A percentile compares a stretch with the other conserved stretches of the same genome.
phyloP scores from a whole-genome alignment of 2,113 vertebrate species.

The Colaptes auratus region DNA sequence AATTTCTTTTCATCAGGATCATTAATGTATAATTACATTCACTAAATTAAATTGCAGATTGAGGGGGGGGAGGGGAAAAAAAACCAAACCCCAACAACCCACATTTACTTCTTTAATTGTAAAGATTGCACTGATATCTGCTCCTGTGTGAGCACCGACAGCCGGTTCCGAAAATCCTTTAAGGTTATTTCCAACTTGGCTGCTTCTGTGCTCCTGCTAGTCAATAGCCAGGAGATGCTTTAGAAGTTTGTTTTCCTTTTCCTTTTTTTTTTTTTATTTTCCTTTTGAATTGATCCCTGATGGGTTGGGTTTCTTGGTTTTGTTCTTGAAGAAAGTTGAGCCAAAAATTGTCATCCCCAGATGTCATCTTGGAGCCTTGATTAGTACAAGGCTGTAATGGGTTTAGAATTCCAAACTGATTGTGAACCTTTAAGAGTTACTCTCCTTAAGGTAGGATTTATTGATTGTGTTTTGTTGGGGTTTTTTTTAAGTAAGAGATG shows the following conservation, averaged over 20 bases:
- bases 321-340: neutral
- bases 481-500: neutral
- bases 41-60: neutral
- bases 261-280: neutral
- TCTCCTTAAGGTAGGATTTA: neutral
- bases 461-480: no score
- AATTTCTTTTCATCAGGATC: neutral
- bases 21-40: slow-evolving; percentile 23
- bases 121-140: neutral
- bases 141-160: neutral
- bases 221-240: neutral
- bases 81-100: neutral
- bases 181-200: neutral
- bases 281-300: neutral
- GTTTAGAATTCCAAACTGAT: neutral
- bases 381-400: neutral
- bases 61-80: neutral
- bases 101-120: neutral
- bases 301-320: neutral
- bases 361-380: neutral
- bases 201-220: neutral
- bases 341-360: neutral
- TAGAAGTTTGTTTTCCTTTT: neutral
- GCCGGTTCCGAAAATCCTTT: neutral
- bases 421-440: neutral